Evolutionary conservation across 1,140 invertebrate species (phyloP).

Genomic region (Sinella curviseta): DNA sequence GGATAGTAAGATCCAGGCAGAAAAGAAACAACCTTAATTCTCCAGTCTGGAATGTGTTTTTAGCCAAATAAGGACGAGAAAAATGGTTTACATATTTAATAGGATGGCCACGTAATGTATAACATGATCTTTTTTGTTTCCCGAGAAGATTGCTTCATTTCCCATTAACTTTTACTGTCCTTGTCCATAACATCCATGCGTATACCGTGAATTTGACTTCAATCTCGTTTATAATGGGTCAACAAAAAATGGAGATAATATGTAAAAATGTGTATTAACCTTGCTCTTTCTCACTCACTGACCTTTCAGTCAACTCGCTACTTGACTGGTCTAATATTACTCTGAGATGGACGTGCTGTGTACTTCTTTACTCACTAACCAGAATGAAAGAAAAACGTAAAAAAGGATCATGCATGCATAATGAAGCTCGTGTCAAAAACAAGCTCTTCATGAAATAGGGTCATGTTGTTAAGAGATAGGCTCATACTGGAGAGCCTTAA

Average conservation of each 20-base stretch:
- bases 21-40: no score
- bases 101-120: no score
- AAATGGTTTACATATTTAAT: no score
- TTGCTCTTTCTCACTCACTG: conserved; percentile 3
- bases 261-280: neutral
- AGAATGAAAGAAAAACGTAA: neutral
- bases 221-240: neutral
- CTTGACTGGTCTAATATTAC: neutral
- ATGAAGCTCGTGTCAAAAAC: conserved; percentile 22
- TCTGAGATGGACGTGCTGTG: neutral
- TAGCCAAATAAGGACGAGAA: no score
- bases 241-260: neutral
- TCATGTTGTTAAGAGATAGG: no score
- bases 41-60: no score
- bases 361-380: neutral
- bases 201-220: no score
- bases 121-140: no score
- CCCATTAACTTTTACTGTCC: neutral
- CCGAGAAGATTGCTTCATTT: neutral
- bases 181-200: no score
- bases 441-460: conserved; percentile 18
- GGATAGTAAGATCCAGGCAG: no score
- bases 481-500: no score
- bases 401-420: conserved; percentile 15
- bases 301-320: neutral